Evolutionary conservation across 2,888 invertebrate species (phyloP).

Genomic region (Plebejus melissa): DNA sequence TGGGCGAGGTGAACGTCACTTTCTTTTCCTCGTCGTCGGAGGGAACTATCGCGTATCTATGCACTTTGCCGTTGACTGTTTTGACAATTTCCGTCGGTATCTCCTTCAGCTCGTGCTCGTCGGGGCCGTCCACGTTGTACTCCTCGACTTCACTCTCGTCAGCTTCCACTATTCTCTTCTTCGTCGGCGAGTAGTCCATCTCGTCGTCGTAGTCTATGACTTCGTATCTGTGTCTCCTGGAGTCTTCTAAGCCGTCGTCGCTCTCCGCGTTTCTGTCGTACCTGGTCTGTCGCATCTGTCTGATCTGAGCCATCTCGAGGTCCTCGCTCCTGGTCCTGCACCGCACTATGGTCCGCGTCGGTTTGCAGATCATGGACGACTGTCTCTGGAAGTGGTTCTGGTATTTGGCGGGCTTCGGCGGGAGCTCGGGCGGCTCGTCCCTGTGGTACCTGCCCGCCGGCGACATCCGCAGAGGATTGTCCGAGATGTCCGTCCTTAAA

Average conservation of each 20-base stretch:
- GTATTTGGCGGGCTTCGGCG: conserved; percentile 67
- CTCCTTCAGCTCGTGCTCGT: conserved; percentile 75
- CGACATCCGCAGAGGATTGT: conserved; percentile 65
- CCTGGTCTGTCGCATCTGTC: conserved; percentile 48
- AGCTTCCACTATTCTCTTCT: conserved; percentile 69
- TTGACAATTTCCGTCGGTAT: conserved; percentile 80
- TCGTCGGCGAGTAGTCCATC: conserved; percentile 68
- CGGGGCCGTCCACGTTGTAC: conserved; percentile 77
- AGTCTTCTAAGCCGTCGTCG: conserved; percentile 59
- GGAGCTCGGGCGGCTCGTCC: conserved; percentile 67
- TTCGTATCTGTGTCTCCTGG: conserved; percentile 73
- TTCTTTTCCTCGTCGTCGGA: conserved; percentile 74
- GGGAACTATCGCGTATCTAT: conserved; percentile 80
- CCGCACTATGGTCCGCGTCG: conserved; percentile 55
- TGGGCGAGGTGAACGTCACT: conserved; percentile 64
- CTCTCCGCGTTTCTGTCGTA: conserved; percentile 59
- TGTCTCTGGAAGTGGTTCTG: conserved; percentile 64
- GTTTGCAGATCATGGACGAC: conserved; percentile 73
- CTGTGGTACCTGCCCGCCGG: conserved; percentile 50
- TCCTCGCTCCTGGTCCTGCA: conserved; percentile 66
- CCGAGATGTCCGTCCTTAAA: conserved; percentile 68
- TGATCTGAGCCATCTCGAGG: conserved; percentile 70
- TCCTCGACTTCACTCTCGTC: conserved; percentile 68
- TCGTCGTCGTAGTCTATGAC: conserved; percentile 71
- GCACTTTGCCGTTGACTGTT: conserved; percentile 80